Conservation (phyloP, 2,888 invertebrate species). For the Tipula lateralis region DNA sequence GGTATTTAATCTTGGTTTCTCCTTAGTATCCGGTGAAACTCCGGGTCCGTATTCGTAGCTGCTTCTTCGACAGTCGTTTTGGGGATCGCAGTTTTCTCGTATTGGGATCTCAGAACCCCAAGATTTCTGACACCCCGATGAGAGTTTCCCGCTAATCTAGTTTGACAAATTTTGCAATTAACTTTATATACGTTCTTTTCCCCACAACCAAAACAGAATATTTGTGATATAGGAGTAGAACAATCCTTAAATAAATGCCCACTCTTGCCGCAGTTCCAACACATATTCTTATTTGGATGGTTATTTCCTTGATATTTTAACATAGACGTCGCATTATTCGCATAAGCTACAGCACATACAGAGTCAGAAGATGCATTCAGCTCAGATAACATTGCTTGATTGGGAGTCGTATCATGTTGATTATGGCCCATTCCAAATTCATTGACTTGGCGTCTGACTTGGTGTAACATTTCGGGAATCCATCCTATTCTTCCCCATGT, state of each 20-base stretch:
- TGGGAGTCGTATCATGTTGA: neutral
- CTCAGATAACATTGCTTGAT: neutral
- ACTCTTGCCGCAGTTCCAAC: neutral
- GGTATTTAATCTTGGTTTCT: no score
- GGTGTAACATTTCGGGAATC: neutral
- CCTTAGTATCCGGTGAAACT: no score
- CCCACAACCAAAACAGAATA: neutral
- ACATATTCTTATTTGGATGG: neutral
- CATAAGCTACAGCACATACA: neutral
- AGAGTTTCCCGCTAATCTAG: neutral
- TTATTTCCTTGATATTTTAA: neutral
- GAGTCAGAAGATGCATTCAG: neutral
- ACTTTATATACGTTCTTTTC: neutral
- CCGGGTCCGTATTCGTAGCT: no score
- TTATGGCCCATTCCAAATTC: neutral
- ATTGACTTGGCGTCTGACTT: neutral
- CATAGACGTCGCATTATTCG: neutral
- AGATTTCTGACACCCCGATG: neutral
- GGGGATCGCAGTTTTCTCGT: neutral
- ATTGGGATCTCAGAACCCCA: neutral
- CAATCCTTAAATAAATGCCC: neutral
- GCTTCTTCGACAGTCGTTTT: no score
- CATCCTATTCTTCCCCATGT: neutral
- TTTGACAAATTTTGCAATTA: neutral
- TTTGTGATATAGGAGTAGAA: neutral